Evolutionary conservation across 1,140 invertebrate species (phyloP).

Genomic region (Ganaspis sp.): DNA sequence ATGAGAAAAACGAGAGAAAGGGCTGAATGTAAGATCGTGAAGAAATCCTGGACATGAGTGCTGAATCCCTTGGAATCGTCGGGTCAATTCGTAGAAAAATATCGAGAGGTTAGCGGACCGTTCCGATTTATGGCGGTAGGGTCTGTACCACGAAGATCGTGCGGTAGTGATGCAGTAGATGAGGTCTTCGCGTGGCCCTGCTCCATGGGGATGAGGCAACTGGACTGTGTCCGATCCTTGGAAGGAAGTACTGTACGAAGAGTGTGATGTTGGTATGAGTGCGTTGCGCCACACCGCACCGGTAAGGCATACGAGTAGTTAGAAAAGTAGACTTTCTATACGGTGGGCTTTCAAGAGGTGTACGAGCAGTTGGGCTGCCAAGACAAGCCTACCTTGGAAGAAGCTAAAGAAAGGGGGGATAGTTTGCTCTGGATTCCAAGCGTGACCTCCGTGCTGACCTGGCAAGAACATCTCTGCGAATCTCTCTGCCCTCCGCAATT

Average conservation of each 20-base stretch:
- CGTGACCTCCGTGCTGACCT: constrained; percentile 73
- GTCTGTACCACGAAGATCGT: constrained; percentile 53
- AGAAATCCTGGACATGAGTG: not conserved
- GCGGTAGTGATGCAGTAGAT: constrained; percentile 64
- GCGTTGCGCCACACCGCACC: constrained; percentile 14
- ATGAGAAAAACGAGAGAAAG: not conserved
- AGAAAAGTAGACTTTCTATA: constrained; percentile 34
- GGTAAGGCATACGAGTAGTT: constrained; percentile 16
- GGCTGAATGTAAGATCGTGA: not conserved
- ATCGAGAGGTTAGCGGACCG: constrained; percentile 12
- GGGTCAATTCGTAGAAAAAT: constrained; percentile 17
- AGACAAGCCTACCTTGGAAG: constrained; percentile 42
- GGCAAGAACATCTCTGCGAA: constrained; percentile 74
- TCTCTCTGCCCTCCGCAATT: constrained; percentile 66
- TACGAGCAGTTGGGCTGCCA: constrained; percentile 40
- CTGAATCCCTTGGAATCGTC: not conserved
- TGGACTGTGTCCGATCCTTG: constrained; percentile 30
- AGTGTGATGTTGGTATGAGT: constrained; percentile 25
- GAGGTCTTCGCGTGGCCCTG: constrained; percentile 58
- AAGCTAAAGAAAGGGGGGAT: constrained; percentile 63
- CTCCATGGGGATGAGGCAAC: constrained; percentile 5
- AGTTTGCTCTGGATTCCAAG: constrained; percentile 77
- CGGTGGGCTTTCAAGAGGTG: constrained; percentile 45
- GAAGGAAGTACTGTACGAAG: constrained; percentile 31
- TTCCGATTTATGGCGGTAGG: constrained; percentile 41